A percentile compares a stretch with the other conserved stretches of the same genome.
phyloP scores from a whole-genome alignment of 2,888 invertebrate genomes.

The Morpho deidamia region DNA sequence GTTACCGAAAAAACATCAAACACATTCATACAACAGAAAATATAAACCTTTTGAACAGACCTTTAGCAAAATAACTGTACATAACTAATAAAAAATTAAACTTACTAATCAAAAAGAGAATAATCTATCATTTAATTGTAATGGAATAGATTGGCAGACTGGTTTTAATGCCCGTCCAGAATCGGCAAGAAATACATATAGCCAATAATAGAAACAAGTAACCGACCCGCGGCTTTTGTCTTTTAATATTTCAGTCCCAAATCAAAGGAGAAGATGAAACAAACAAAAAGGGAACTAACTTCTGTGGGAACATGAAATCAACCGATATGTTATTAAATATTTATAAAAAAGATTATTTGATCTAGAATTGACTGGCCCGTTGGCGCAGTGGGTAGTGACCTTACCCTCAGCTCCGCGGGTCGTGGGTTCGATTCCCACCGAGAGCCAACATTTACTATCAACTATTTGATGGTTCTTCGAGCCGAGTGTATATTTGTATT shows the following conservation, averaged over 20 bases:
- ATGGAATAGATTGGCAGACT: conserved; percentile 41
- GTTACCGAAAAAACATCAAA: conserved; percentile 35
- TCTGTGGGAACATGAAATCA: no score
- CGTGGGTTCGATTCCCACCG: no score
- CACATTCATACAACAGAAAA: conserved; percentile 23
- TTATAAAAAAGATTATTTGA: no score
- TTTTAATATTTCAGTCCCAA: conserved; percentile 10
- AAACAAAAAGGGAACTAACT: no score
- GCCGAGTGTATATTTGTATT: no score
- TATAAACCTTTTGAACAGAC: conserved; percentile 30
- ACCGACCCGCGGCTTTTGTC: conserved; percentile 10
- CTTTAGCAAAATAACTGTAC: not conserved
- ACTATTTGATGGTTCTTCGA: no score
- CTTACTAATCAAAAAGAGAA: conserved; percentile 27
- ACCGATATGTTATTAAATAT: no score
- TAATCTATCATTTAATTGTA: conserved; percentile 27
- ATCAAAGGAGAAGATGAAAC: not conserved
- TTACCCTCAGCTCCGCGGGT: no score
- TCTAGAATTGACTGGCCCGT: no score
- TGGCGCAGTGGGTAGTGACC: no score
- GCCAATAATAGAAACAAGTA: conserved; percentile 3
- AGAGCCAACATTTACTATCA: no score
- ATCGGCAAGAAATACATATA: conserved; percentile 13
- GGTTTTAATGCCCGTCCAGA: conserved; percentile 30
- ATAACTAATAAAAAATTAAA: not conserved